Evolutionary conservation across 2,113 vertebrate genomes (phyloP).

Genomic region (Saccopteryx bilineata): DNA sequence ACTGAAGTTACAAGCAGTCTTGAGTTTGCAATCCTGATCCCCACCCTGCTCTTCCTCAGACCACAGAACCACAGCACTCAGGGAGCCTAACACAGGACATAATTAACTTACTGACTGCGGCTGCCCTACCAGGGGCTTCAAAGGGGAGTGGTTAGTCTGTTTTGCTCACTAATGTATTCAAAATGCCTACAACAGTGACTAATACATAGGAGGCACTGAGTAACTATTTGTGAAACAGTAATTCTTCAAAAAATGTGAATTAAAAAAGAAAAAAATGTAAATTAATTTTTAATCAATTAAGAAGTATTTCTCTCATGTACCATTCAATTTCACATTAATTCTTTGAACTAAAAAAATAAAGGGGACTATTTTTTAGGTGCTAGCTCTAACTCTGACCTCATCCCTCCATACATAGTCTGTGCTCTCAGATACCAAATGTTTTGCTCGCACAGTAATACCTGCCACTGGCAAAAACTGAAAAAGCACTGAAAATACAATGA

Average conservation of each 20-base stretch:
- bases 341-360: not conserved
- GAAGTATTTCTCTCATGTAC: not conserved
- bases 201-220: not conserved
- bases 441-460: not conserved
- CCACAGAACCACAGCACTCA: not conserved
- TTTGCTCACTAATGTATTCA: not conserved
- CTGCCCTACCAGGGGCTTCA: not conserved
- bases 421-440: slow-evolving; percentile 47
- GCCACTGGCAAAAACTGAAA: slow-evolving; percentile 39
- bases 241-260: slow-evolving; percentile 26
- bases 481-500: slow-evolving; percentile 58
- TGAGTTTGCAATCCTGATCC: not conserved
- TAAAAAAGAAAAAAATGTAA: not conserved
- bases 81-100: not conserved
- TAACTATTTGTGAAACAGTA: not conserved
- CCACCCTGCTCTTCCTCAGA: not conserved
- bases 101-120: not conserved
- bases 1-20: not conserved
- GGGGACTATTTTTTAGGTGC: no score
- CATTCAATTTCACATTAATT: slow-evolving; percentile 23
- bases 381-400: not conserved
- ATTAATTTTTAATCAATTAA: slow-evolving; percentile 24
- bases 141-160: not conserved
- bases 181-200: not conserved
- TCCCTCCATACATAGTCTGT: slow-evolving; percentile 58